Base-by-base conservation (phyloP, 1,140 invertebrate species). In the Acyrthosiphon pisum region DNA sequence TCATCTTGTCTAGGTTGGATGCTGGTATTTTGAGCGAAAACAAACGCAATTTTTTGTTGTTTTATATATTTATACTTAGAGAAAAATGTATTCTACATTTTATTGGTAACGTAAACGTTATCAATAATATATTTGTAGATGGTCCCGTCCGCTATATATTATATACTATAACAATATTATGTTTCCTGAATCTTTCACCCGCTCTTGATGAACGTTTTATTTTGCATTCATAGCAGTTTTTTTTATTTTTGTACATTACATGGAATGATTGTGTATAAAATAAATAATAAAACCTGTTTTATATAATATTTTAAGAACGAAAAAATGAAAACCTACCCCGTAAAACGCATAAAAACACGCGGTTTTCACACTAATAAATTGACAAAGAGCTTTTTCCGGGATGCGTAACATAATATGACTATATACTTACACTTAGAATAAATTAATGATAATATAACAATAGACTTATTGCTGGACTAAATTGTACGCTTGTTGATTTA, bases 1-100 rank as follows among this genome's bases (percentile, higher is more conserved):
- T 98, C 95, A 83, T 89, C 91, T 93, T 88, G 91, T 90, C 53
- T 93, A 83, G 91, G 91, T 86, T 93, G 76, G 48, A 93, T 93
- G 91, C 91, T 93, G 91, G 91, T 93, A 93, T 93, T 93, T 93
- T 93, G 81, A 84, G 48, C 91, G 30, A 86, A 93, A 93, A 93
- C 23, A 83, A 50, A 93, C 76, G 68, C 91, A 93, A 93, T 86
- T 93, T 92, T 83, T 81, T 92, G n/a, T 92, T 93, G 76, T 84
- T 90, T 90, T 90, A 68, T 60, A 90, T 90, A 44, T 90, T 60
- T 90, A 60, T 90, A 68, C 41, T 90, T 90, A 90, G 89, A 68
- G 53, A 90, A 68, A 90, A 90, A 90, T 35, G 46, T 44, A 90
- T 68, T 60, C 89, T 90, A 68, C 30, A 56, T 90, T 44, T 22